These are phyloP conservation scores for Zeugodacus cucurbitae DNA, from an alignment of 1,140 invertebrate genomes.

Conservation along the genomic window DNA sequence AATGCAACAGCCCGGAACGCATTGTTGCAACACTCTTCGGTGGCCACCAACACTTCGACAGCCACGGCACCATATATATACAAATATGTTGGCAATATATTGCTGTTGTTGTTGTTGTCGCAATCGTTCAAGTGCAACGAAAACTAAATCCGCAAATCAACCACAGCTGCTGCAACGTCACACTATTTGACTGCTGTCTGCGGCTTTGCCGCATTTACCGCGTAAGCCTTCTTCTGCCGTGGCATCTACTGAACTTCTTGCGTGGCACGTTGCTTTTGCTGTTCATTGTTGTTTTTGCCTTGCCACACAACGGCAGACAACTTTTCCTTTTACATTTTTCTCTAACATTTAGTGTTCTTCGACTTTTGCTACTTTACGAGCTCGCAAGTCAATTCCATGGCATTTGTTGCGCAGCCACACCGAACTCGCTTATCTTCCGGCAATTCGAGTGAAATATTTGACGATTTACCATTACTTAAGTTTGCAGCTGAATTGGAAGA, in stretches of 20 bases:
- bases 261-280: not conserved
- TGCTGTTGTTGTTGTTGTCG: conserved; percentile 8
- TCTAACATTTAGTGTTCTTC: not conserved
- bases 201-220: conserved; percentile 12
- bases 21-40: not conserved
- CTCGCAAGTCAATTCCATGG: conserved; percentile 18
- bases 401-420: not conserved
- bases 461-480: conserved; percentile 4
- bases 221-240: not conserved
- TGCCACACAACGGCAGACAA: not conserved
- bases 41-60: not conserved
- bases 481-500: not conserved
- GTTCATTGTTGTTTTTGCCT: not conserved
- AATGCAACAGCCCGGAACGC: conserved; percentile 11
- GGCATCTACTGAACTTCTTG: not conserved
- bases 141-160: conserved; percentile 38
- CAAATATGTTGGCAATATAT: too few species aligned
- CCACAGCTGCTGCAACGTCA: conserved; percentile 22
- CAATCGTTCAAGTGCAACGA: conserved; percentile 25
- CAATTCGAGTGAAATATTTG: not conserved
- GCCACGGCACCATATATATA: not conserved
- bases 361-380: conserved; percentile 33
- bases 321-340: not conserved
- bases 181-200: conserved; percentile 37
- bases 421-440: not conserved